Base-by-base conservation (phyloP, 30 jellyfish, hydroid and myxozoan genomes). In the Aurelia coerulea region DNA sequence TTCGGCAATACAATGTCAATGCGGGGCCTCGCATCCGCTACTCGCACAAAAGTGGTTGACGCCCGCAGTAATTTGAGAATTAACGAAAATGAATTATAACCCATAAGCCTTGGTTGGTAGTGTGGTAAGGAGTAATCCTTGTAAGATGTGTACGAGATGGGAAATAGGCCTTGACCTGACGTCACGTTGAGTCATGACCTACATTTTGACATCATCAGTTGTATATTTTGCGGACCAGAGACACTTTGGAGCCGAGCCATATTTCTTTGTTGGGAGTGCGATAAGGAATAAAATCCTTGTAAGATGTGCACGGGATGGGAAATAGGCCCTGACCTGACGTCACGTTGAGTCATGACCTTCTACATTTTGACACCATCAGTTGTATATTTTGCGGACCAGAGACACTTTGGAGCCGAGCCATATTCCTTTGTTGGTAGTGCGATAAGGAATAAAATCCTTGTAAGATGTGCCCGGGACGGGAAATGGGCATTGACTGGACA, bases 41-140 rank as follows among this genome's bases (percentile, higher is more conserved):
- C 29, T 73, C 16, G 18, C 23, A n/a, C 53, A 19, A 34, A 35
- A 67, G 53, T 32, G 29, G 83, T 49, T 64, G 49, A 49, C 83
- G 58, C 83, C 83, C 83, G 62, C 42, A 49, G 87, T 4, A 58
- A 77, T 31, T 62, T 60, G 87, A 77, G 62, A 77, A 75, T 6
- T 60, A 78, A 77, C 23, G 19, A 64, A 77, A 59, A 17, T 11
- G 68, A 73, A 73, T 64, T 46, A 54, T 77, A 78, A 77, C 87
- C 77, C 70, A 64, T 46, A 65, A 65, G 52, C 41, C 17, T 23
- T 23, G 56, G 52, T 46, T 23, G 41, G 32, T 62, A 69, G 77
- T 58, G 50, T 17, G 64, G 64, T 13, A 19, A 59, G 32, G 29
- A 39, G 11, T 77, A 58, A 77, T 77, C 87, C 78, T 18, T 41